A percentile compares a stretch with the other conserved stretches of the same genome.
These are phyloP conservation scores for Barnardius zonarius DNA, from an alignment of 2,113 vertebrate genomes.

Conservation along the genomic window DNA sequence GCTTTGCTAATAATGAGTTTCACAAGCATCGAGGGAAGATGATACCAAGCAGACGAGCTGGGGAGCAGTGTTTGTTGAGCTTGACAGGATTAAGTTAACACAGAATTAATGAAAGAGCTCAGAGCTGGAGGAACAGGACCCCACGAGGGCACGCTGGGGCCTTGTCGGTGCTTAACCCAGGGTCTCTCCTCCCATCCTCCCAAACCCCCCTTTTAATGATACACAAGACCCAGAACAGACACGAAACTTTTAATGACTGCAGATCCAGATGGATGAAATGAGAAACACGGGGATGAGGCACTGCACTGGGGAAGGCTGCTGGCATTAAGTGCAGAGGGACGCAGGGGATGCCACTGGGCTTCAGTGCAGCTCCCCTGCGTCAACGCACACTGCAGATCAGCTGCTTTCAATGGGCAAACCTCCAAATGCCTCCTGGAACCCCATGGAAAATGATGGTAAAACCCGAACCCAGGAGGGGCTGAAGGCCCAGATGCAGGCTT, in stretches of 20 bases:
- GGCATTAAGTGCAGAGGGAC: not conserved
- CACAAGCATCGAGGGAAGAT: not conserved
- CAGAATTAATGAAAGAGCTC: not conserved
- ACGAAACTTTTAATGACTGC: not conserved
- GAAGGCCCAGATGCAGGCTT: not conserved
- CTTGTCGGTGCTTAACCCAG: not conserved
- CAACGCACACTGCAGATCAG: not conserved
- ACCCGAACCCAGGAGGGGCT: not conserved
- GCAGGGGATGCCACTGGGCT: not conserved
- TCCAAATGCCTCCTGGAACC: not conserved
- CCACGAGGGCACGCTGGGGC: rapidly evolving
- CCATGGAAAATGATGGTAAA: not conserved
- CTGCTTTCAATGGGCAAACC: not conserved
- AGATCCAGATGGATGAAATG: not conserved
- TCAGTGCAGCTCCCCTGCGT: not conserved
- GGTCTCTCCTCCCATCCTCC: not conserved
- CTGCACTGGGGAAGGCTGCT: not conserved
- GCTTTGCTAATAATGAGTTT: not conserved
- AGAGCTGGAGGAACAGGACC: not conserved
- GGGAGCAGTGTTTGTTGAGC: not conserved
- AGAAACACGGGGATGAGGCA: not conserved
- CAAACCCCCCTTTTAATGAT: not conserved
- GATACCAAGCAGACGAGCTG: not conserved
- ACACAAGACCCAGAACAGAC: not conserved
- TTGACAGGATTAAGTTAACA: not conserved